Conservation (phyloP, 2,888 invertebrate species). For the Helicoverpa assulta region DNA sequence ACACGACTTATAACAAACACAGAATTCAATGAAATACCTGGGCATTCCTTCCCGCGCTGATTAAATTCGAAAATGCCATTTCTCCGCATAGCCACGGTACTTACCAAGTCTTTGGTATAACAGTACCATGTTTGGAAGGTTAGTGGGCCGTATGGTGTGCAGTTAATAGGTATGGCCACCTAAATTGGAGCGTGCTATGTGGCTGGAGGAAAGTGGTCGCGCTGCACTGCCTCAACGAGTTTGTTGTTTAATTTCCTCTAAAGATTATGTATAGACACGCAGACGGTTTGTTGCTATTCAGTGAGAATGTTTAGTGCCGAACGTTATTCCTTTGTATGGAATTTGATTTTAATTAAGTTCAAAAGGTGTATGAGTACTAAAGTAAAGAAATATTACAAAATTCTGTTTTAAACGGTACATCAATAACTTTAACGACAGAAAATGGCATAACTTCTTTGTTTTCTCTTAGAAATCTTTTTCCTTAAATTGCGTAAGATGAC, state of each 20-base stretch:
- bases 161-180: constrained; percentile 57
- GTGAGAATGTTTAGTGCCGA: neutral
- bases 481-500: neutral
- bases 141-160: constrained; percentile 42
- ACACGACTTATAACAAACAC: constrained; percentile 65
- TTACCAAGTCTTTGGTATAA: constrained; percentile 62
- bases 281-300: constrained; percentile 46
- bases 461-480: no score
- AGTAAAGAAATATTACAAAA: no score
- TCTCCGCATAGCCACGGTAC: constrained; percentile 64
- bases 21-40: constrained; percentile 66
- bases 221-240: constrained; percentile 68
- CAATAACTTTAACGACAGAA: no score
- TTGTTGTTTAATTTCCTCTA: constrained; percentile 75
- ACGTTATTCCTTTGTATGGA: neutral
- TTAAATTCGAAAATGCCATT: constrained; percentile 72
- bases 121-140: constrained; percentile 61
- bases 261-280: constrained; percentile 65
- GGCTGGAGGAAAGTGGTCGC: constrained; percentile 76
- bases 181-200: constrained; percentile 70
- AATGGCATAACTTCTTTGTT: no score
- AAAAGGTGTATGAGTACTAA: neutral
- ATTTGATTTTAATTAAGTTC: neutral
- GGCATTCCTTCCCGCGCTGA: constrained; percentile 70
- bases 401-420: no score